A percentile compares a stretch with the other conserved stretches of the same genome.
phyloP scores from a whole-genome alignment of 1,140 invertebrate genomes.

The Scaptomyza hsui region DNA sequence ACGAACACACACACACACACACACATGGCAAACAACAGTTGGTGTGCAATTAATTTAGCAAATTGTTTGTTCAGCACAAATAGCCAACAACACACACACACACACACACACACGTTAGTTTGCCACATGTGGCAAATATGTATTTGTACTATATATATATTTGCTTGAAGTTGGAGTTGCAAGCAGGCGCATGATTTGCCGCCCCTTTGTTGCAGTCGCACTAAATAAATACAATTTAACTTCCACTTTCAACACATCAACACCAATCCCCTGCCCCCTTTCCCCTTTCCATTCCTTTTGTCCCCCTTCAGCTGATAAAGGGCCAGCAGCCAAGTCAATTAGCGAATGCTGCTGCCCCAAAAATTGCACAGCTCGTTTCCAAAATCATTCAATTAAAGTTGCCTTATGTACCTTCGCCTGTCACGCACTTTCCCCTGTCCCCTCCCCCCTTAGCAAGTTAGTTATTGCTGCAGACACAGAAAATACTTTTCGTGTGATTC shows the following conservation, averaged over 20 bases:
- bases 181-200: conserved; percentile 20
- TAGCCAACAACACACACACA: conserved; percentile 29
- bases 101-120: conserved; percentile 20
- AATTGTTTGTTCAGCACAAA: conserved; percentile 75
- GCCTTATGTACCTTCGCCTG: background rate
- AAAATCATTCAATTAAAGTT: conserved; percentile 53
- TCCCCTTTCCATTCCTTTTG: background rate
- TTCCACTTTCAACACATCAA: conserved; percentile 80
- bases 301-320: conserved; percentile 38
- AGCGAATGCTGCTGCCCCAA: conserved; percentile 40
- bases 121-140: conserved; percentile 25
- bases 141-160: conserved; percentile 31
- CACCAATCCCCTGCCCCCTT: conserved; percentile 6
- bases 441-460: background rate
- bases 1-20: conserved; percentile 2
- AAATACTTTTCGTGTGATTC: conserved; percentile 3
- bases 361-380: conserved; percentile 15
- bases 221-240: conserved; percentile 80
- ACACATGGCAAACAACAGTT: conserved; percentile 66
- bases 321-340: conserved; percentile 66
- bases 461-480: conserved; percentile 2
- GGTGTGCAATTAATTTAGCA: conserved; percentile 82
- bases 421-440: background rate
- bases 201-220: conserved; percentile 40
- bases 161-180: conserved; percentile 36